These are phyloP conservation scores for Corapipo altera DNA, from an alignment of 2,113 vertebrate genomes.

Conservation along the genomic window DNA sequence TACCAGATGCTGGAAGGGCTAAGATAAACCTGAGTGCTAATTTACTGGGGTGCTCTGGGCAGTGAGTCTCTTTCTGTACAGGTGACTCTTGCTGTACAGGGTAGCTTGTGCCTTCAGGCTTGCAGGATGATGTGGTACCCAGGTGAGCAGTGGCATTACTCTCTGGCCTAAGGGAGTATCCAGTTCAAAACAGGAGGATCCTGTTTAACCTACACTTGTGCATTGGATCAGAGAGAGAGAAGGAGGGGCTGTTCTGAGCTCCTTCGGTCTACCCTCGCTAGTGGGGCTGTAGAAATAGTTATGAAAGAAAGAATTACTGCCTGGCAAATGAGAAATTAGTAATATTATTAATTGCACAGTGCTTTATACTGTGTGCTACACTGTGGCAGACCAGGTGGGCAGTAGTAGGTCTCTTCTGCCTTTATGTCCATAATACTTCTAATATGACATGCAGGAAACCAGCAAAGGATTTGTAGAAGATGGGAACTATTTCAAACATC, in stretches of 20 bases:
- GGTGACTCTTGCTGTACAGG: background rate
- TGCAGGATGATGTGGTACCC: background rate
- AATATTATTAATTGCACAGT: background rate
- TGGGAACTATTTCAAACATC: background rate
- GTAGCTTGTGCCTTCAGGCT: background rate
- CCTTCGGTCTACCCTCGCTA: background rate
- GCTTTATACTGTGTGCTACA: background rate
- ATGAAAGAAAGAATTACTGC: background rate
- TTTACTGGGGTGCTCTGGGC: background rate
- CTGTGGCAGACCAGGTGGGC: background rate
- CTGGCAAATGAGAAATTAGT: background rate
- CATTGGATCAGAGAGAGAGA: background rate
- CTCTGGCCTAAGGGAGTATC: background rate
- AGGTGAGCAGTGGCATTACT: background rate
- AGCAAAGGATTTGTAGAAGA: background rate
- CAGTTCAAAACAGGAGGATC: background rate
- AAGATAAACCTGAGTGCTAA: background rate
- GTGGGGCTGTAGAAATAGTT: background rate
- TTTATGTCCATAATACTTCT: background rate
- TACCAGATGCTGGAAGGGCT: background rate
- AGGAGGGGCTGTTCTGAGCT: background rate
- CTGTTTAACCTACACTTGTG: background rate
- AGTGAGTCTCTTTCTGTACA: fast-evolving
- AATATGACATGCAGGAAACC: background rate
- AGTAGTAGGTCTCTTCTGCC: background rate